phyloP scores from a whole-genome alignment of 2,113 vertebrate genomes.

The Marcusenius ussheri region DNA sequence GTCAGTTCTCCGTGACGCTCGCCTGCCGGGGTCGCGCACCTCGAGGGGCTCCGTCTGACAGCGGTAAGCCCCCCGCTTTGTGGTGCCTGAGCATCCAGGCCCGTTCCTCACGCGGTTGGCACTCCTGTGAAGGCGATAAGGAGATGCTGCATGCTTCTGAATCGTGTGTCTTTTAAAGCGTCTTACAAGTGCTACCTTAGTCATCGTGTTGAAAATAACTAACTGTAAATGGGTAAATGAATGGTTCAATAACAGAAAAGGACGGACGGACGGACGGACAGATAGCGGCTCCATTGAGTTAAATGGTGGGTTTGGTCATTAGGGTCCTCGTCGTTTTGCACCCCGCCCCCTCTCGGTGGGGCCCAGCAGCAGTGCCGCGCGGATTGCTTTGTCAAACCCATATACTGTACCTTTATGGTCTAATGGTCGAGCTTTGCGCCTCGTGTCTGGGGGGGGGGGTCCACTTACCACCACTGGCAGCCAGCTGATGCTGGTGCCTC shows the following conservation, averaged over 20 bases:
- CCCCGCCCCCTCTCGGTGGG: not conserved
- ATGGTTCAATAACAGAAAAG: not conserved
- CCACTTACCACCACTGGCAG: not conserved
- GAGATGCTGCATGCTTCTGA: not conserved
- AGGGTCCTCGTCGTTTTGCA: not conserved
- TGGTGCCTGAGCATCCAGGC: not conserved
- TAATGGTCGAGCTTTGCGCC: not conserved
- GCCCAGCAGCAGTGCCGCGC: not conserved
- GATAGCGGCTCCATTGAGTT: not conserved
- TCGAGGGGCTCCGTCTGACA: not conserved
- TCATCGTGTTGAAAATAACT: not conserved
- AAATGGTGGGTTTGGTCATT: not conserved
- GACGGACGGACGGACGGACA: not conserved
- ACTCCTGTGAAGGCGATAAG: not conserved
- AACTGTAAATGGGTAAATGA: not conserved
- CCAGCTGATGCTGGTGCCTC: not conserved
- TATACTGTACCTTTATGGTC: not conserved
- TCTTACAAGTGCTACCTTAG: not conserved
- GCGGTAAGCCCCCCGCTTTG: not conserved
- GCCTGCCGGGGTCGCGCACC: not conserved
- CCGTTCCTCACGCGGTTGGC: not conserved
- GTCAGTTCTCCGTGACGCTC: conserved; percentile 1
- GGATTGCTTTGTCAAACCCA: not conserved
- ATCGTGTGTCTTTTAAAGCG: not conserved
- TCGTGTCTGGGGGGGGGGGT: not conserved